Evolutionary conservation across 2,888 invertebrate species (phyloP).

Genomic region (Sarcophaga carnaria): DNA sequence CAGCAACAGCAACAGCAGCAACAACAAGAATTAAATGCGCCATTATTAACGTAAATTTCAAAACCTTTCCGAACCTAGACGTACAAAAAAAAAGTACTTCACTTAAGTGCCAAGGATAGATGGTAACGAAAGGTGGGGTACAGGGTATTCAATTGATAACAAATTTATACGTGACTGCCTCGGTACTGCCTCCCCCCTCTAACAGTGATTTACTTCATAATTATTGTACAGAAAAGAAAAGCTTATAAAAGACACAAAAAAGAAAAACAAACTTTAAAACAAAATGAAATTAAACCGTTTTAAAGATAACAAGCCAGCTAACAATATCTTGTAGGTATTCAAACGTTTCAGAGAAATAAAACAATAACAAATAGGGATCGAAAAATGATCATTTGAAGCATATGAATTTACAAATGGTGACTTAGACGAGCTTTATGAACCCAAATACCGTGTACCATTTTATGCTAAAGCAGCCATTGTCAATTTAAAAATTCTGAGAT

Average conservation of each 20-base stretch:
- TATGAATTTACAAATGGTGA: no score
- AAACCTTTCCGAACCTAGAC: neutral
- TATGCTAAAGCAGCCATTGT: no score
- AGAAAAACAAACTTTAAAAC: neutral
- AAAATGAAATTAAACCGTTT: neutral
- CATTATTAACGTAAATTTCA: no score
- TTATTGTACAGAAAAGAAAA: conserved; percentile 49
- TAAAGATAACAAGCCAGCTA: conserved; percentile 56
- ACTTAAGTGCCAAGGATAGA: neutral
- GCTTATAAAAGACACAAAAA: conserved; percentile 30
- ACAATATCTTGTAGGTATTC: neutral
- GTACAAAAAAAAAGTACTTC: conserved; percentile 21
- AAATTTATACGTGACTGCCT: neutral
- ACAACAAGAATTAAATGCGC: neutral
- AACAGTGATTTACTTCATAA: no score
- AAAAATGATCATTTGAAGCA: no score
- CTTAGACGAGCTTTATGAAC: no score
- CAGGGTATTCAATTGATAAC: conserved; percentile 24
- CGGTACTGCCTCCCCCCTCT: no score
- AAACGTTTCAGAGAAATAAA: no score
- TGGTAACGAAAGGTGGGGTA: neutral
- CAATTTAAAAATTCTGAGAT: no score
- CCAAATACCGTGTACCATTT: no score
- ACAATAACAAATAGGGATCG: no score
- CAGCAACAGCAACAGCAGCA: conserved; percentile 33